Evolutionary conservation across 2,797 vertebrate genomes (phyloP).

Genomic region (Alcedo quadribrachys): DNA sequence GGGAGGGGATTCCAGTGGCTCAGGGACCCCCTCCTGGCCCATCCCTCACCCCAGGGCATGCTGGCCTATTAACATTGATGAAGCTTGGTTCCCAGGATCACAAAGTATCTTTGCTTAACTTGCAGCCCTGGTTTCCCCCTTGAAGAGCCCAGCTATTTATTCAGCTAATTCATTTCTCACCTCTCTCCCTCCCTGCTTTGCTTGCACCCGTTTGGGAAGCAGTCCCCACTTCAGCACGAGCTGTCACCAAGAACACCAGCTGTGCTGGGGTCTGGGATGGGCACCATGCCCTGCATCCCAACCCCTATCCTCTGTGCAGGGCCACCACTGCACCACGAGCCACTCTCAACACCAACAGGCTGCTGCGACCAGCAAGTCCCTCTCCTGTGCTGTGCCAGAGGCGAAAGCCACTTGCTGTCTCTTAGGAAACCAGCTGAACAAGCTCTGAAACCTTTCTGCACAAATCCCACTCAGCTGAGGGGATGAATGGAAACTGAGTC

Average conservation of each 20-base stretch:
- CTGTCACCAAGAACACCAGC: not conserved
- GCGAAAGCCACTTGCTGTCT: not conserved
- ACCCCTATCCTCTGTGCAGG: not conserved
- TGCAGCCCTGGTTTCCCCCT: not conserved
- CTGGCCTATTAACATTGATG: not conserved
- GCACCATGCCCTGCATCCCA: not conserved
- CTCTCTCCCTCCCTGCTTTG: not conserved
- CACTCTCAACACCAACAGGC: rapidly evolving
- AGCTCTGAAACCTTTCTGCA: not conserved
- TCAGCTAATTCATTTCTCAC: not conserved
- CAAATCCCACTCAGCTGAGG: not conserved
- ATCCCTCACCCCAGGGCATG: rapidly evolving
- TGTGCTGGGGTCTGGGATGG: not conserved
- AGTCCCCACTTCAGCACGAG: rapidly evolving
- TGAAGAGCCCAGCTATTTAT: not conserved
- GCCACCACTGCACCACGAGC: not conserved
- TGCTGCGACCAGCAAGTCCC: not conserved
- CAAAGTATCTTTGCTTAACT: not conserved
- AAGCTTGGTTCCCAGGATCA: not conserved
- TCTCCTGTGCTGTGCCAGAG: not conserved
- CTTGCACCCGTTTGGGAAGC: not conserved
- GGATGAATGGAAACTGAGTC: not conserved
- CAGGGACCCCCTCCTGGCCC: not conserved
- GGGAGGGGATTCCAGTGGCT: rapidly evolving
- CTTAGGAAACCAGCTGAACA: not conserved